Conservation (phyloP, 2,797 vertebrate genomes). For the Alosa sapidissima region DNA sequence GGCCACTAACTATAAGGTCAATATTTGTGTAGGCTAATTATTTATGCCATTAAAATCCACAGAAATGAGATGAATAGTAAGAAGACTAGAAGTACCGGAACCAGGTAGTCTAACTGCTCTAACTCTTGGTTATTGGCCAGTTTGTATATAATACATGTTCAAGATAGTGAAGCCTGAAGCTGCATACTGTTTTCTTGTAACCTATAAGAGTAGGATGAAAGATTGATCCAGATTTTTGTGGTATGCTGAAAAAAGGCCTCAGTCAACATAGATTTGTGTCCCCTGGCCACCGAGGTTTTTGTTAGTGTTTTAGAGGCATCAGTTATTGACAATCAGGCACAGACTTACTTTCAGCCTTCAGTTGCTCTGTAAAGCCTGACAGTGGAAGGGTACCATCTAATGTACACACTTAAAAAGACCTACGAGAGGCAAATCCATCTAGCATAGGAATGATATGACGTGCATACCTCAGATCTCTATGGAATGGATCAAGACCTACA, state of each 20-base stretch:
- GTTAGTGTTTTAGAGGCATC: slow-evolving; percentile 59
- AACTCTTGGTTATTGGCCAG: slow-evolving; percentile 70
- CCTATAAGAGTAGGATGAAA: neutral
- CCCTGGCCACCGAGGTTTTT: slow-evolving; percentile 57
- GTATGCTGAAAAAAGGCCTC: slow-evolving; percentile 41
- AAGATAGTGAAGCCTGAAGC: neutral
- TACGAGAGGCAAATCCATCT: slow-evolving; percentile 64
- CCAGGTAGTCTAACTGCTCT: slow-evolving; percentile 65
- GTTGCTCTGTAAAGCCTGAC: slow-evolving; percentile 60
- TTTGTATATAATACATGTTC: slow-evolving; percentile 49
- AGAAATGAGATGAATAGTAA: slow-evolving; percentile 72
- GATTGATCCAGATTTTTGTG: slow-evolving; percentile 14
- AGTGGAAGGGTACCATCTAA: slow-evolving; percentile 67
- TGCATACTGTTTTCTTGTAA: neutral
- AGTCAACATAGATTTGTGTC: slow-evolving; percentile 53
- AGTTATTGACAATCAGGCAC: slow-evolving; percentile 61
- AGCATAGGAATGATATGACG: slow-evolving; percentile 69
- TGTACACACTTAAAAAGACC: slow-evolving; percentile 62
- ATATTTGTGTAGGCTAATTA: slow-evolving; percentile 57
- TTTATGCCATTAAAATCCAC: slow-evolving; percentile 43
- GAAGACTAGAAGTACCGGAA: slow-evolving; percentile 73
- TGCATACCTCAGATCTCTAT: slow-evolving; percentile 54
- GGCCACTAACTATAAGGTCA: slow-evolving; percentile 70
- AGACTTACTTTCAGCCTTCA: slow-evolving; percentile 40
- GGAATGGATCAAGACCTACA: slow-evolving; percentile 67